Evolutionary conservation across 2,797 vertebrate genomes (phyloP).

Genomic region (Poecilia velifera): DNA sequence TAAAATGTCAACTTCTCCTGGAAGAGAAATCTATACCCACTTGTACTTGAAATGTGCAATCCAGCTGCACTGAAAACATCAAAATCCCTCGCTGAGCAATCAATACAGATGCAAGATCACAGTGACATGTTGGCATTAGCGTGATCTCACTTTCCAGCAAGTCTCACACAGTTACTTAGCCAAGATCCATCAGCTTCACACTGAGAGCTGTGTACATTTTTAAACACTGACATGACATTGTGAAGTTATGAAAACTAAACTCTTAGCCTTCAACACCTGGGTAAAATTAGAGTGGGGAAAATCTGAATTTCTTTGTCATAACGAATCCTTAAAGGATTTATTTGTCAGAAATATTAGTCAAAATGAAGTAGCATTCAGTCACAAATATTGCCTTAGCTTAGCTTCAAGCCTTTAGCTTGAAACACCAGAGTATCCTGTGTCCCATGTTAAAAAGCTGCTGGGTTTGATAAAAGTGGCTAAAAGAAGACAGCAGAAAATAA

Average conservation of each 20-base stretch:
- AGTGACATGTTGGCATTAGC: slow-evolving; percentile 9
- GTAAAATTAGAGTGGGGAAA: background rate
- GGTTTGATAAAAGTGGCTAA: slow-evolving; percentile 5
- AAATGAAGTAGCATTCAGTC: background rate
- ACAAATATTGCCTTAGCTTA: background rate
- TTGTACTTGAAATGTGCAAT: background rate
- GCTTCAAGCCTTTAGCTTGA: background rate
- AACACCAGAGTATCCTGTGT: background rate
- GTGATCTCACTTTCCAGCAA: background rate
- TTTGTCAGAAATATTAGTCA: background rate
- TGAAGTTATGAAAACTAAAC: background rate
- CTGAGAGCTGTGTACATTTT: background rate
- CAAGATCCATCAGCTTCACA: slow-evolving; percentile 1
- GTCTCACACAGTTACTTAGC: background rate
- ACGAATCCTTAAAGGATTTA: background rate
- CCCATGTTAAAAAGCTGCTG: background rate
- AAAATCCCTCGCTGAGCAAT: slow-evolving; percentile 1
- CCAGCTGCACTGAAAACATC: slow-evolving; percentile 6
- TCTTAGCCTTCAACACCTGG: background rate
- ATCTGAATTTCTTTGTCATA: background rate
- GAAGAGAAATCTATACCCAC: background rate
- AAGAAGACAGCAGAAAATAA: background rate
- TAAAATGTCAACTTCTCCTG: background rate
- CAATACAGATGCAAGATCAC: background rate
- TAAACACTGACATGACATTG: background rate